These are phyloP conservation scores for Ameiurus melas DNA, from an alignment of 2,113 vertebrate genomes.

Conservation along the genomic window DNA sequence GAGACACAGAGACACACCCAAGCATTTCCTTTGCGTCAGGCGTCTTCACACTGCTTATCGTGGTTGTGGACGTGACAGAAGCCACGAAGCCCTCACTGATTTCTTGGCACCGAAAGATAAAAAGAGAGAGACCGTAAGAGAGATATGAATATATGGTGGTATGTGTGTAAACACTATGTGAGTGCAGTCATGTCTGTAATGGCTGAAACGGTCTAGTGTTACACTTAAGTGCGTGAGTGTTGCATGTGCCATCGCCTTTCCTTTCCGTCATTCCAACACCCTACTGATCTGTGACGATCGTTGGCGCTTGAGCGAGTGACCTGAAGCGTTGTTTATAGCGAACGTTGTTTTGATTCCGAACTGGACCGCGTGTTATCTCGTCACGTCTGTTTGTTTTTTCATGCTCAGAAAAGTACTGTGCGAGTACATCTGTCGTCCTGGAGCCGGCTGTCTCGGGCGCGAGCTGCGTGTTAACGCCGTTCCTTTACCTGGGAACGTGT, in stretches of 20 bases:
- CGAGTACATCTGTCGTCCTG: not conserved
- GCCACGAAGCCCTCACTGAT: not conserved
- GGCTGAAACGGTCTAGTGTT: not conserved
- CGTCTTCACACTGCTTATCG: slow-evolving; percentile 36
- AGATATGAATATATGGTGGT: not conserved
- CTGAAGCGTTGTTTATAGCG: not conserved
- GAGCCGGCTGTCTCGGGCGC: not conserved
- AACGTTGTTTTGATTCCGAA: not conserved
- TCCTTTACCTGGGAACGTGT: not conserved
- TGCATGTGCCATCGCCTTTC: not conserved
- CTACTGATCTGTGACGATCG: not conserved
- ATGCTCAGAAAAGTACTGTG: not conserved
- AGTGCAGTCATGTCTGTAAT: not conserved
- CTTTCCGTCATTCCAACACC: not conserved
- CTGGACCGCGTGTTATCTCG: not conserved
- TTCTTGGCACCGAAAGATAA: not conserved
- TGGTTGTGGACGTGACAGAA: slow-evolving; percentile 48
- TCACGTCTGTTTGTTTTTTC: too few species aligned
- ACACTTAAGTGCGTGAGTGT: not conserved
- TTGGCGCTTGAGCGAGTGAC: not conserved
- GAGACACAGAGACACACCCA: not conserved
- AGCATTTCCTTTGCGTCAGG: not conserved
- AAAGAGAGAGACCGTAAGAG: not conserved
- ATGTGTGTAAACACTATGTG: not conserved
- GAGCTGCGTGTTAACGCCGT: not conserved